Evolutionary conservation across 2,888 invertebrate genomes (phyloP), one percentile per base, ranked within the genome.

Genomic region (Amphipoea lucens): DNA sequence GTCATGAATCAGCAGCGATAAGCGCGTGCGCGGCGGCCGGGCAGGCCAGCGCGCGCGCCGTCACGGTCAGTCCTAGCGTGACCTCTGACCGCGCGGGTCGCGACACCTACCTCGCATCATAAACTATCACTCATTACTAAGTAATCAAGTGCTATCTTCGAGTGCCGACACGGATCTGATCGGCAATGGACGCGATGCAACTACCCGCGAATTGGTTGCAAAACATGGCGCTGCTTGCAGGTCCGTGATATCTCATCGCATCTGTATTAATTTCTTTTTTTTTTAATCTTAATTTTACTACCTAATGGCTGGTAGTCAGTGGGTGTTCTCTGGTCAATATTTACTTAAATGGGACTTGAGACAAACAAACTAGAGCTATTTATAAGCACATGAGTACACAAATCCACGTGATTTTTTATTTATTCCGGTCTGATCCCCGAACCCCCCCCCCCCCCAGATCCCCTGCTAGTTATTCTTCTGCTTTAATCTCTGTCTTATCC

Each of bases 81-180:
- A 96, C 96, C 96, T 94, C 95, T 95, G 95, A 94, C 95, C 95
- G 94, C 88, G 89, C 85, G 90, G 91, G 94, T 92, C 93, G 94
- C 90, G 84, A 71, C 78, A 67, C 79, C 60, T 20, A 20, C 62
- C 80, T 79, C 77, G 42, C 45, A 69, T 60, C 75, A 60, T 75
- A 36, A 36, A 51, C 71, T 60, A 76, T 54, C 70, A 57, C 20
- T 78, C 66, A 69, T 68, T 73, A 60, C 62, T 57, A 42, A 69
- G 17, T 71, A 68, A 70, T 74, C 72, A 54, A 78, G 88, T 85
- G 82, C 20, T 76, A 67, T 75, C 74, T 66, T 5, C 51, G 54
- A 65, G 48, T 23, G 17, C 14, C 66, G 60, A 67, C 73, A 57
- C 77, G 45, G 66, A 84, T 78, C 70, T 63, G 76, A 85, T 82